phyloP scores from a whole-genome alignment of 2,113 vertebrate genomes.

The Tautogolabrus adspersus region DNA sequence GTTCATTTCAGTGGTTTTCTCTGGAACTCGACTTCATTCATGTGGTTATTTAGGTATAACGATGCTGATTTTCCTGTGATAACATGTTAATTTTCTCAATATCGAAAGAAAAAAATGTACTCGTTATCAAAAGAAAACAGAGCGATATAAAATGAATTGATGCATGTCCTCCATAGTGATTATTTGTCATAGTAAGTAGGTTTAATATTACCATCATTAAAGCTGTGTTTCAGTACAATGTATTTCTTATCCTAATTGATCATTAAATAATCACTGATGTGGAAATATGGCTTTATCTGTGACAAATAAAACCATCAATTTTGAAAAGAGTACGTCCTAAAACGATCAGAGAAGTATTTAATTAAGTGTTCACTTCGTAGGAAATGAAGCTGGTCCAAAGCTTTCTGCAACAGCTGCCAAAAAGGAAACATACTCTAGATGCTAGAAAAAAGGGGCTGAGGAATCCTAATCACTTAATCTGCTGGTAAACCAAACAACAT shows the following conservation, averaged over 20 bases:
- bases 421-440: slow-evolving; percentile 24
- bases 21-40: no score
- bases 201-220: background rate
- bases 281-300: background rate
- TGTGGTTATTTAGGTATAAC: no score
- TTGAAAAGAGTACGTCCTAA: background rate
- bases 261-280: background rate
- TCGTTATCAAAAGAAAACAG: no score
- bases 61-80: no score
- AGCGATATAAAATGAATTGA: no score
- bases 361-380: background rate
- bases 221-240: background rate
- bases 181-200: no score
- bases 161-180: no score
- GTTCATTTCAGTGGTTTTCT: no score
- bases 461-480: slow-evolving; percentile 79
- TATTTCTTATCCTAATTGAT: background rate
- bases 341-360: background rate
- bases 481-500: slow-evolving; percentile 59
- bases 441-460: background rate
- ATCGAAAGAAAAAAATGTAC: no score
- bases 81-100: no score
- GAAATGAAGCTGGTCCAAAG: slow-evolving; percentile 5
- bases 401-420: slow-evolving; percentile 25
- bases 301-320: no score